These are phyloP conservation scores for Xestia xanthographa DNA, from an alignment of 2,888 invertebrate genomes.

Conservation along the genomic window DNA sequence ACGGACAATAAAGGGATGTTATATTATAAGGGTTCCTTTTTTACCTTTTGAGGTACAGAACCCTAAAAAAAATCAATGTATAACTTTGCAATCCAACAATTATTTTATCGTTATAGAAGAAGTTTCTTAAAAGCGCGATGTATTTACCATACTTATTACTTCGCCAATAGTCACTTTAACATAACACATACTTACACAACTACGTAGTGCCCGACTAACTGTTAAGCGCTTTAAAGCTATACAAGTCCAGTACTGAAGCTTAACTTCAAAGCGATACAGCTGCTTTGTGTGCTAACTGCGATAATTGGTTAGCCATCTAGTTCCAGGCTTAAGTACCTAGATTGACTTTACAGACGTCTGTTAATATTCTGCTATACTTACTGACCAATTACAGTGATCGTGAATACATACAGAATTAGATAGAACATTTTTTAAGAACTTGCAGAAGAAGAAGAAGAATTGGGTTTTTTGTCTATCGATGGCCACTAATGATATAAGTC, in stretches of 20 bases:
- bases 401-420: no score
- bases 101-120: not conserved
- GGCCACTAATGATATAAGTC: not conserved
- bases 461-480: not conserved
- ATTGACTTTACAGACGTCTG: not conserved
- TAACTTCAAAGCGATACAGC: conserved; percentile 21
- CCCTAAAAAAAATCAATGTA: not conserved
- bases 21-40: no score
- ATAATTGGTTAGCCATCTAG: conserved; percentile 16
- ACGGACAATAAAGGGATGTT: no score
- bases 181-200: conserved; percentile 1
- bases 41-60: no score
- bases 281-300: conserved; percentile 14
- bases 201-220: no score
- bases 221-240: conserved; percentile 10
- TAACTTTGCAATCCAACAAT: not conserved
- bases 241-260: not conserved
- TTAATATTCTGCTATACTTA: not conserved
- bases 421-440: not conserved
- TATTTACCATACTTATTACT: not conserved
- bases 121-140: not conserved
- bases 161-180: not conserved
- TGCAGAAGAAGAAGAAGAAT: not conserved
- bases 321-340: not conserved
- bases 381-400: not conserved